phyloP scores from a whole-genome alignment of 2,797 vertebrate genomes.

The Pampus argenteus region DNA sequence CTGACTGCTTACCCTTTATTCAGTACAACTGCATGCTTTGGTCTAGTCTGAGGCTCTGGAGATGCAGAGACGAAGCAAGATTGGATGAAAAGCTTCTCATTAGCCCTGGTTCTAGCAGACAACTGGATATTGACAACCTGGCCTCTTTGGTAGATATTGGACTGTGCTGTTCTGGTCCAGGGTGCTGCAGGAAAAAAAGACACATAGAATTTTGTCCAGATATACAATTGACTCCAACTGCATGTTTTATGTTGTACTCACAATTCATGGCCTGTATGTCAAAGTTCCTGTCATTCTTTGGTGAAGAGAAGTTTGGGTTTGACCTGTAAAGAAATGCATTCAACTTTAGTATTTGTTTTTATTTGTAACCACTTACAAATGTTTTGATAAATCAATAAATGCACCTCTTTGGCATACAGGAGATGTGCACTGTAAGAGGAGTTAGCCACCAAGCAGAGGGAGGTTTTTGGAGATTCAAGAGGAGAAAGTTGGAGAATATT shows the following conservation, averaged over 20 bases:
- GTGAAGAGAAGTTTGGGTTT: background rate
- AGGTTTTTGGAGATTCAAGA: constrained; percentile 40
- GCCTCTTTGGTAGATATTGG: constrained; percentile 69
- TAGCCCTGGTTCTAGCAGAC: constrained; percentile 37
- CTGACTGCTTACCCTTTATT: constrained; percentile 77
- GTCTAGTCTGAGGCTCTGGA: constrained; percentile 53
- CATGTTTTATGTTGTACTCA: constrained; percentile 40
- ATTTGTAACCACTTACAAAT: accelerated
- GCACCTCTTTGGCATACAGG: constrained; percentile 65
- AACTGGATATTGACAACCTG: constrained; percentile 71
- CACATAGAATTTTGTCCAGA: background rate
- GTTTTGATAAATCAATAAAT: accelerated
- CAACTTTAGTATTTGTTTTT: background rate
- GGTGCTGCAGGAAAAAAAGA: constrained; percentile 57
- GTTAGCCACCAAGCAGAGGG: constrained; percentile 29
- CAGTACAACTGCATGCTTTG: constrained; percentile 57
- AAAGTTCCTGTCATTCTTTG: constrained; percentile 26
- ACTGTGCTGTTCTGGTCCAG: constrained; percentile 60
- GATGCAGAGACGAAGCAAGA: constrained; percentile 74
- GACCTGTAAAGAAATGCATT: constrained; percentile 32
- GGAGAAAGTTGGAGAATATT: constrained; percentile 65
- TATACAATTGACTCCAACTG: accelerated
- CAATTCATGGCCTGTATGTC: constrained; percentile 67
- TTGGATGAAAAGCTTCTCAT: constrained; percentile 74
- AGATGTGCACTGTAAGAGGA: constrained; percentile 51